These are phyloP conservation scores for Diglossa cyanea DNA, from an alignment of 2,797 vertebrate species.

Conservation along the genomic window DNA sequence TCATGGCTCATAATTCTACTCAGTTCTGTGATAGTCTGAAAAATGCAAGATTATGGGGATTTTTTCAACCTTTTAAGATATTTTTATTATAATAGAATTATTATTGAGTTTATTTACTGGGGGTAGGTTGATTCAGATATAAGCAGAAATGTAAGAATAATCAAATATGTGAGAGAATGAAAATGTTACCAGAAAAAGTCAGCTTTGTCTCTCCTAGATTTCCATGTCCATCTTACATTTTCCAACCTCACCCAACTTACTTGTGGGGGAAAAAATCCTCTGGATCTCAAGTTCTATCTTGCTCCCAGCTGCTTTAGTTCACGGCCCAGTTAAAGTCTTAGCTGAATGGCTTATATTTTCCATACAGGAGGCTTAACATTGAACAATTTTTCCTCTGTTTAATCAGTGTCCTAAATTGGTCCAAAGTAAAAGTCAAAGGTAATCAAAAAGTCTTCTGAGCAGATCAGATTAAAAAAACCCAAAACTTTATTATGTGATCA, in stretches of 20 bases:
- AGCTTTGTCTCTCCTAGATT: not conserved
- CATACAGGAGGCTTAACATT: rapidly evolving
- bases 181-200: not conserved
- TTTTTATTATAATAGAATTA: not conserved
- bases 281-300: not conserved
- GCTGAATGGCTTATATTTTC: not conserved
- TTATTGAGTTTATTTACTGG: not conserved
- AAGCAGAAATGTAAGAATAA: not conserved
- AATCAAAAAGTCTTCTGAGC: not conserved
- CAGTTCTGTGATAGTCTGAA: not conserved
- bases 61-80: not conserved
- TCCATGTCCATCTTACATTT: not conserved
- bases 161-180: not conserved
- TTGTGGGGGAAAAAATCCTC: not conserved
- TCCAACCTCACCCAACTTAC: not conserved
- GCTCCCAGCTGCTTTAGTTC: not conserved
- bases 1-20: not conserved
- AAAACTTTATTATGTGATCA: not conserved
- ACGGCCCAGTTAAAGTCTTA: not conserved
- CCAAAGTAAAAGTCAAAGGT: not conserved
- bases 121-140: not conserved
- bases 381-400: not conserved
- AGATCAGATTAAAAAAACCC: not conserved
- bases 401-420: not conserved
- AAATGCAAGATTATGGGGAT: not conserved